These are phyloP conservation scores for Ciconia nigra DNA, from an alignment of 2,797 vertebrate genomes.

Conservation along the genomic window DNA sequence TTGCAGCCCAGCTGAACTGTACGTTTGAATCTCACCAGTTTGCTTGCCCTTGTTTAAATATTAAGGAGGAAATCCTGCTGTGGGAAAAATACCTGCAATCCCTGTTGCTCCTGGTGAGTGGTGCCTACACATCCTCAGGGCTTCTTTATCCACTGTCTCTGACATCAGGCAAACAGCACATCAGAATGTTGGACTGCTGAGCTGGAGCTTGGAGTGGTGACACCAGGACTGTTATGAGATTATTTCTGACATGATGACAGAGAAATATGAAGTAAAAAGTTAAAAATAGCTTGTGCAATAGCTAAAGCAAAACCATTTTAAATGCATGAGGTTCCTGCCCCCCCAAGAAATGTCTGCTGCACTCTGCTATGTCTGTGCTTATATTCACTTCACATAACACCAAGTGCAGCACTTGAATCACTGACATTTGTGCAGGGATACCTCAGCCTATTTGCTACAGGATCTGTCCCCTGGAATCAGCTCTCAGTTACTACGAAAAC, in stretches of 20 bases:
- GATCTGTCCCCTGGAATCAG: background rate
- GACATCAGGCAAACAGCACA: background rate
- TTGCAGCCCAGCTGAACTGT: background rate
- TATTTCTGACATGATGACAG: background rate
- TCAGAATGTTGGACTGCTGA: background rate
- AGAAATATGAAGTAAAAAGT: background rate
- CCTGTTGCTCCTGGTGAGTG: background rate
- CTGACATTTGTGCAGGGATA: background rate
- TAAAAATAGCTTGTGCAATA: background rate
- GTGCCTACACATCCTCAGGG: background rate
- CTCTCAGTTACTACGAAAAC: background rate
- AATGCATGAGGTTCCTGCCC: background rate
- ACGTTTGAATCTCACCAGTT: background rate
- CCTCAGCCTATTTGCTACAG: background rate
- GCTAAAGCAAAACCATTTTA: background rate
- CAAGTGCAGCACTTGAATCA: background rate
- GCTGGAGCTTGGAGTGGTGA: background rate
- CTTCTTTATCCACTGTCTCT: background rate
- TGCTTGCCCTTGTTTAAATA: background rate
- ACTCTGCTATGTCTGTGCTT: background rate
- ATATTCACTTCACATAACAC: background rate
- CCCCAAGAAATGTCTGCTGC: background rate
- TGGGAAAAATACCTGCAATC: background rate
- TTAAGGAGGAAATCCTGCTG: background rate
- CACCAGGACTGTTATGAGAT: background rate